phyloP scores from a whole-genome alignment of 2,113 vertebrate species.

The Abramis brama region DNA sequence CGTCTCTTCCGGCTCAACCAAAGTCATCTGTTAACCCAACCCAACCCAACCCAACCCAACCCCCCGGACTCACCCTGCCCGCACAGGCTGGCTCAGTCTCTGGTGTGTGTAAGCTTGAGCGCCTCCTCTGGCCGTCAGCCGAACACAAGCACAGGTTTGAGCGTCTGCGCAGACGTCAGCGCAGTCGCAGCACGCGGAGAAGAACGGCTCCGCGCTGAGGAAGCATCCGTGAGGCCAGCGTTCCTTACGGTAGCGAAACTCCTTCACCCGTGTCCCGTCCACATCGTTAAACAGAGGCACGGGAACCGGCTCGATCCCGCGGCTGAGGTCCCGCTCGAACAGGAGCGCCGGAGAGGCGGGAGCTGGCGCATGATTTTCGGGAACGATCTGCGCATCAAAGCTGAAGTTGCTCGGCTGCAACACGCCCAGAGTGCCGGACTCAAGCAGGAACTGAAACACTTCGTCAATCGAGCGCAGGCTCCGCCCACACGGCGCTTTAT shows the following conservation, averaged over 20 bases:
- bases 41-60: too few relatives aligned
- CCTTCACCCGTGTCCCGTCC: conserved; percentile 69
- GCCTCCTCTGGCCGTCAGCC: conserved; percentile 69
- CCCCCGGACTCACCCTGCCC: conserved; percentile 79
- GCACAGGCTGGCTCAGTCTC: conserved; percentile 76
- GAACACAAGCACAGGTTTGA: conserved; percentile 81
- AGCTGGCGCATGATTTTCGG: conserved; percentile 68
- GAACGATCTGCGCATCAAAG: conserved; percentile 81
- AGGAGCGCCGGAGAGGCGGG: conserved; percentile 65
- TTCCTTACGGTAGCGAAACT: conserved; percentile 88
- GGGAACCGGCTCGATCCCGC: conserved; percentile 81
- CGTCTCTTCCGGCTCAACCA: conserved; percentile 36
- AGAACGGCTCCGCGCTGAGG: conserved; percentile 77
- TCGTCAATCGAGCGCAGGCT: conserved; percentile 81
- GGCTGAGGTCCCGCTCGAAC: conserved; percentile 85
- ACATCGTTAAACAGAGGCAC: conserved; percentile 82
- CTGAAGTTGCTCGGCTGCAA: conserved; percentile 89
- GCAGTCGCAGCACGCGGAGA: conserved; percentile 86
- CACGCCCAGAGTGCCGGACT: conserved; percentile 79
- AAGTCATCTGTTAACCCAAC: too few relatives aligned
- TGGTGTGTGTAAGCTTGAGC: conserved; percentile 79
- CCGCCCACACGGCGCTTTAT: conserved; percentile 88
- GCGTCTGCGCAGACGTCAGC: conserved; percentile 82
- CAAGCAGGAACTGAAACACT: conserved; percentile 81
- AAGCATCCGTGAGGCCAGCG: conserved; percentile 88